These are phyloP conservation scores for Myocastor coypus DNA, from an alignment of 2,113 vertebrate genomes.

Conservation along the genomic window DNA sequence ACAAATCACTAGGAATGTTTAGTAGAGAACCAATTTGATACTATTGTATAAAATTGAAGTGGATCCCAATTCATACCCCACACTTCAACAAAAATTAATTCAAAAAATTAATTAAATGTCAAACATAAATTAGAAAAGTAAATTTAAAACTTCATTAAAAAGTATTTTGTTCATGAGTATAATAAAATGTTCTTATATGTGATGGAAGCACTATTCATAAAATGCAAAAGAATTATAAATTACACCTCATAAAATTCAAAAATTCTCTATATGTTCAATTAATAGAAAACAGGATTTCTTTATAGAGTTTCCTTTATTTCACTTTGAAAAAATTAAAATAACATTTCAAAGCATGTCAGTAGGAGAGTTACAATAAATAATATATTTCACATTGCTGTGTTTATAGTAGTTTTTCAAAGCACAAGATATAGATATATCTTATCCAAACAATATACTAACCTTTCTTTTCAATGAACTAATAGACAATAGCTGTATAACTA, in stretches of 20 bases:
- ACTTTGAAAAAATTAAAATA: too few species aligned
- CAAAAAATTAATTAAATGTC: not conserved
- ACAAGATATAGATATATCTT: too few species aligned
- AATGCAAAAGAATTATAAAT: not conserved
- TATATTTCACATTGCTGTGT: too few species aligned
- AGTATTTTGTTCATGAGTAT: not conserved
- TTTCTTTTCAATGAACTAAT: too few species aligned
- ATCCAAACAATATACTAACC: too few species aligned
- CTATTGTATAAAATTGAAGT: not conserved
- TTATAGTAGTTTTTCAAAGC: too few species aligned
- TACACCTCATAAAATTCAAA: not conserved
- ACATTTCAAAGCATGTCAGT: too few species aligned
- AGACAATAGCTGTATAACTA: too few species aligned
- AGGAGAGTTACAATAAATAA: too few species aligned
- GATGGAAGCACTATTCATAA: not conserved
- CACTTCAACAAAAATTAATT: not conserved
- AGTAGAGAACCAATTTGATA: not conserved
- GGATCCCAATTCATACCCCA: not conserved
- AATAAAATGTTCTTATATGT: not conserved
- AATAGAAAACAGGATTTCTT: not conserved
- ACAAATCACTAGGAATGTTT: not conserved
- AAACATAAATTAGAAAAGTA: not conserved
- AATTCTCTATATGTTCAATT: not conserved
- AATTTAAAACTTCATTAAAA: not conserved
- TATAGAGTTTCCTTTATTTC: too few species aligned